Evolutionary conservation across 2,113 vertebrate species (phyloP), one percentile per base, ranked within the genome.

Genomic region (Holacanthus passer): DNA sequence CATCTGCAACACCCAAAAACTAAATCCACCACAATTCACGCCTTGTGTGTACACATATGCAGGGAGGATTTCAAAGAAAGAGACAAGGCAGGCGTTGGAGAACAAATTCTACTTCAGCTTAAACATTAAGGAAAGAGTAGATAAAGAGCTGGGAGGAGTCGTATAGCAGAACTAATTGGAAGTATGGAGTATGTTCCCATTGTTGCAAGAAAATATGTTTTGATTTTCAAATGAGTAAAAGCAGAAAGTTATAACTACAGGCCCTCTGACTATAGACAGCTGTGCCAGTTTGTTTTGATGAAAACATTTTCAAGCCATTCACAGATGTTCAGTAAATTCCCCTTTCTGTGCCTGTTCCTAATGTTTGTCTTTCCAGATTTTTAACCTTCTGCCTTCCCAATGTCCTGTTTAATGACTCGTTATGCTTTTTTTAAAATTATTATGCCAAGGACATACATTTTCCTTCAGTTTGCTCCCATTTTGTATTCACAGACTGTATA

Each of bases 211-310:
- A 85, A 88, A 85, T 74, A 88, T 92, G 89, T 89, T 93, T 92
- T 76, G 81, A 87, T 85, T 94, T 92, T 89, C 45, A 83, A 87
- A 85, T 80, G 76, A 87, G 66, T 79, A 69, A 74, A 87, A 89
- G 81, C 77, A 87, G 78, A 90, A 87, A 85, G 73, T 71, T 82
- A 77, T 72, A 91, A 89, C 81, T 82, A 78, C 85, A 84, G 82
- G 82, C 89, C 48, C 47, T 71, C 48, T 85, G 84, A 86, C 86
- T 79, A 45, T 58, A 67, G 69, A 84, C 88, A 90, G 84, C 84
- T 85, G 86, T 83, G 87, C 79, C 85, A 79, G 74, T 85, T 91
- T 88, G 83, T 91, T 92, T 84, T 88, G 69, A 92, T 84, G 87
- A 91, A 86, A 88, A 87, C 73, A 81, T 84, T 71, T 86, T 81